Conservation (phyloP, 2,888 invertebrate genomes). For the Tanypteryx hageni region DNA sequence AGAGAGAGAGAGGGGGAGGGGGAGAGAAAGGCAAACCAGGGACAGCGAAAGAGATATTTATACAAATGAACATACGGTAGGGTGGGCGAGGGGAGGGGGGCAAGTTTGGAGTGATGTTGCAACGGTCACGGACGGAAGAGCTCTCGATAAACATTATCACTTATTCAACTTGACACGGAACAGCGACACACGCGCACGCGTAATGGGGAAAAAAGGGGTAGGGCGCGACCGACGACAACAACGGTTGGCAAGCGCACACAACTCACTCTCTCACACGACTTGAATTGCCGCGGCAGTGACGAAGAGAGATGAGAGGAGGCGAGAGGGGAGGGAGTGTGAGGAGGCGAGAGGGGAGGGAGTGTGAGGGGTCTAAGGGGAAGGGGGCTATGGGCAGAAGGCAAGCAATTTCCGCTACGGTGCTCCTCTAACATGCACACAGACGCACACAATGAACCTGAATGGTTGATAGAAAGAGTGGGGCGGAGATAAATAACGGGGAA, state of each 20-base stretch:
- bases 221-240: neutral
- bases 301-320: neutral
- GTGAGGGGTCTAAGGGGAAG: neutral
- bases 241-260: neutral
- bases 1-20: neutral
- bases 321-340: neutral
- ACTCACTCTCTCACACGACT: neutral
- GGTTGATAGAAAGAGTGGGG: neutral
- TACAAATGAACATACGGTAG: neutral
- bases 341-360: neutral
- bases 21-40: neutral
- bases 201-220: too few species aligned
- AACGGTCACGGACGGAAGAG: conserved; percentile 14
- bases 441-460: neutral
- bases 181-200: neutral
- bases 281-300: neutral
- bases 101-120: neutral
- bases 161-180: conserved; percentile 12
- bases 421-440: neutral
- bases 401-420: neutral
- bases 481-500: neutral
- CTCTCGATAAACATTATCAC: conserved; percentile 32
- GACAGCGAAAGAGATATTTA: neutral
- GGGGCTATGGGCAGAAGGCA: neutral
- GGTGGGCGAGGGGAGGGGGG: neutral